Base-by-base conservation (phyloP, 2,888 invertebrate species). In the Platynereis dumerilii region DNA sequence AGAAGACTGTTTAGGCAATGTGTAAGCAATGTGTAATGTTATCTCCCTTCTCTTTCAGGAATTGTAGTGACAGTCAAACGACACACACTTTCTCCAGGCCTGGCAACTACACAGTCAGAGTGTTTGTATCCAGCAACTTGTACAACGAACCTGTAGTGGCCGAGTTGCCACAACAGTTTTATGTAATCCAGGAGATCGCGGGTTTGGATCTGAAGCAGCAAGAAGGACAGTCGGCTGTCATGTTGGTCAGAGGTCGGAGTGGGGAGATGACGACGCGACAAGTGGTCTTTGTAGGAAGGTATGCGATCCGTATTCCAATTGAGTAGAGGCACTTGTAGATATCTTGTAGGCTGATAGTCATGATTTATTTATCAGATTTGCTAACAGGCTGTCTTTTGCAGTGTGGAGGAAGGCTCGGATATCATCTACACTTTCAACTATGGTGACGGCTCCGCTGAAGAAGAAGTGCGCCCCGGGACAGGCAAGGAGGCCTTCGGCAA, bases 371-470 rank as follows among this genome's bases (percentile, higher is more conserved):
- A 34, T 7, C 34, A 34, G 12, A 34, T 34, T 48, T 10, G 17
- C 22, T 5, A 22, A 48, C 3, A 48, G 5, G 17, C 22, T 48
- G n/a, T 48, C 48, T 48, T 48, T n/a, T 22, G 48, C 71, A 72
- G 76, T 29, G 75, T 71, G 12, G 61, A 68, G 20, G 66, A 71
- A 60, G 81, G 81, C 39, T 78, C 80, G 3, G 75, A 80, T 68
- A 76, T 81, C 10, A 67, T 53, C 2, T 83, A 78, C 70, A 45
- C 72, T 22, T 80, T 82, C 74, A 75, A 80, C 66, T 82, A 78
- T 74, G 82, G 81, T n/a, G 81, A 82, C 69, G 81, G 80, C 17
- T 48, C 48, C 17, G 22, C n/a, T n/a, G 48, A 48, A 48, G 17
- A n/a, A n/a, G 34, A 34, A 34, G 34, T 34, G 12, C 34, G 34